These are phyloP conservation scores for Macropodus opercularis DNA, from an alignment of 2,797 vertebrate genomes.

Conservation along the genomic window DNA sequence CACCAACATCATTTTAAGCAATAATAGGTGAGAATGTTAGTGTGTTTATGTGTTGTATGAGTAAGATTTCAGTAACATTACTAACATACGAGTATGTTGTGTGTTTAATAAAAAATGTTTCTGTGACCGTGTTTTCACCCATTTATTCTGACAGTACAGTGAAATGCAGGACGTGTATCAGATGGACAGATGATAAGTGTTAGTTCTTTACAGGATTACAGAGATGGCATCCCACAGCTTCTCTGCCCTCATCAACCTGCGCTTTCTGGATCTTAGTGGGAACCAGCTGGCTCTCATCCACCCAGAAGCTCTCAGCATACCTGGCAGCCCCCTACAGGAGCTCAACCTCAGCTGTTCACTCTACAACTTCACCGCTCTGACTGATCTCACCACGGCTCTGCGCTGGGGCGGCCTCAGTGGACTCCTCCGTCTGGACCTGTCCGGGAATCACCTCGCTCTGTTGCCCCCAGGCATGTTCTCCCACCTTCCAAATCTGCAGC, in stretches of 20 bases:
- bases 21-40: slow-evolving; percentile 80
- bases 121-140: slow-evolving; percentile 13
- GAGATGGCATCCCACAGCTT: slow-evolving; percentile 79
- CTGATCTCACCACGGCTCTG: slow-evolving; percentile 77
- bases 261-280: slow-evolving; percentile 80
- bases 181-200: slow-evolving; percentile 38
- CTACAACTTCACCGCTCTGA: slow-evolving; percentile 76
- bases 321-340: slow-evolving; percentile 80
- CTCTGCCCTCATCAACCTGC: slow-evolving; percentile 74
- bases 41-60: slow-evolving; percentile 7
- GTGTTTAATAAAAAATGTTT: slow-evolving; percentile 38
- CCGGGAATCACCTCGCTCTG: slow-evolving; percentile 77
- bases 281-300: slow-evolving; percentile 82
- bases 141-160: slow-evolving; percentile 3
- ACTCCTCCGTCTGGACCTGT: slow-evolving; percentile 81
- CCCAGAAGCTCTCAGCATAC: slow-evolving; percentile 79
- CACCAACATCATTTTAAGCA: slow-evolving; percentile 80
- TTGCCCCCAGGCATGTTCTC: slow-evolving; percentile 80
- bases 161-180: background rate
- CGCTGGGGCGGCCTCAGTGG: slow-evolving; percentile 78
- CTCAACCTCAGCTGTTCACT: slow-evolving; percentile 82
- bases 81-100: slow-evolving; percentile 30
- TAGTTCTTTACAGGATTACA: slow-evolving; percentile 74
- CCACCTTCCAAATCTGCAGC: slow-evolving; percentile 72
- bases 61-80: slow-evolving; percentile 26